phyloP scores from a whole-genome alignment of 2,888 invertebrate species.

The Lasioglossum marginatum region DNA sequence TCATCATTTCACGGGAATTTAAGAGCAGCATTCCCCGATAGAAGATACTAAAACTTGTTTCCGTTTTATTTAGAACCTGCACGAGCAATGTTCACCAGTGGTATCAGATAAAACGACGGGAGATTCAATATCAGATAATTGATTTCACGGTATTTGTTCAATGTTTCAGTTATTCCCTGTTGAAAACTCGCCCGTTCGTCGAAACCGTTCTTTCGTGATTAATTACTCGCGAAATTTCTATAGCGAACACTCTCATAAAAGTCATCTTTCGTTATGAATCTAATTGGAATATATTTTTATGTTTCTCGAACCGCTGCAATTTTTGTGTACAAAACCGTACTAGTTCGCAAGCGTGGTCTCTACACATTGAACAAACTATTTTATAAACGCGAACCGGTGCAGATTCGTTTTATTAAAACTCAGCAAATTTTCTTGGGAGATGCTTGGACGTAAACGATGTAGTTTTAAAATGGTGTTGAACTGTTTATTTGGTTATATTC shows the following conservation, averaged over 20 bases:
- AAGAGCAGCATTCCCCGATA: neutral
- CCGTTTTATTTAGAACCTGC: neutral
- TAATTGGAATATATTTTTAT: neutral
- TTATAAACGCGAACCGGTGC: neutral
- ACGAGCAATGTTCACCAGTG: neutral
- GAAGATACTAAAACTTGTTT: constrained; percentile 15
- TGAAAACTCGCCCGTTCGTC: neutral
- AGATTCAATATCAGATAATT: constrained; percentile 16
- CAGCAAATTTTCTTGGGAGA: neutral
- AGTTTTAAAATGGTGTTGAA: neutral
- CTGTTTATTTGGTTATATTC: neutral
- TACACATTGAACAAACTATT: neutral
- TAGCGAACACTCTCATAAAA: too few relatives aligned
- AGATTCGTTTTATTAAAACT: neutral
- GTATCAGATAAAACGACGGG: neutral
- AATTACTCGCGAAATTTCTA: neutral
- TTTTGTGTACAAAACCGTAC: neutral
- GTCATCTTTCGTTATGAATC: neutral
- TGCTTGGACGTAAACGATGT: neutral
- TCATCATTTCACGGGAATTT: constrained; percentile 35
- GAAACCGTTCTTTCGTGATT: neutral
- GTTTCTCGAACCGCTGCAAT: neutral
- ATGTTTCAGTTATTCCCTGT: neutral
- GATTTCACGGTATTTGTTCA: constrained; percentile 8
- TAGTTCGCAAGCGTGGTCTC: neutral